Evolutionary conservation across 2,888 invertebrate genomes (phyloP).

Genomic region (Drosophila buzzatii): DNA sequence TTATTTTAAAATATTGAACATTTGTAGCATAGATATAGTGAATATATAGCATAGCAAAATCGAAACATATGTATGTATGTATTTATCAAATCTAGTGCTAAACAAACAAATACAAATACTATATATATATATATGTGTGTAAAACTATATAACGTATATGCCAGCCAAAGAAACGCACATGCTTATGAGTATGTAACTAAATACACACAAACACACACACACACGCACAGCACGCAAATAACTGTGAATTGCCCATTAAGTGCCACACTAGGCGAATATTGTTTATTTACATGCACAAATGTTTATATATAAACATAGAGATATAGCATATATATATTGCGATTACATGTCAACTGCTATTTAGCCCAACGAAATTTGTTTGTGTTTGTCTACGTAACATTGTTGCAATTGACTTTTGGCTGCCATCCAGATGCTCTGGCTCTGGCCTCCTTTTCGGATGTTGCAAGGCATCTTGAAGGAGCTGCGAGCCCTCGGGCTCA

Average conservation of each 20-base stretch:
- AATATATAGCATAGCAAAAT: constrained; percentile 23
- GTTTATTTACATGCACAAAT: constrained; percentile 26
- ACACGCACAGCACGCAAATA: constrained; percentile 5
- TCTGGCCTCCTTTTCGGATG: neutral
- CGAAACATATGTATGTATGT: constrained; percentile 22
- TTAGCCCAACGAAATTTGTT: constrained; percentile 2
- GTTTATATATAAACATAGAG: neutral
- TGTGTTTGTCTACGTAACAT: constrained; percentile 14
- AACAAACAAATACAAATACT: constrained; percentile 9
- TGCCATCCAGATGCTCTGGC: constrained; percentile 15
- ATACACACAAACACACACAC: neutral
- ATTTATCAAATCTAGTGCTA: constrained; percentile 14
- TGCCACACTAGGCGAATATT: constrained; percentile 22
- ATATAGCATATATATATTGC: neutral
- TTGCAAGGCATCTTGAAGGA: constrained; percentile 6
- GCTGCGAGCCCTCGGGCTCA: neutral
- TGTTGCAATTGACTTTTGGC: constrained; percentile 18
- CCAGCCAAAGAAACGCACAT: constrained; percentile 17
- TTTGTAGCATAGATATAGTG: constrained; percentile 52
- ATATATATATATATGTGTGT: neutral
- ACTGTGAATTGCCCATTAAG: constrained; percentile 26
- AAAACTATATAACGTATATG: neutral
- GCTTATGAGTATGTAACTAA: constrained; percentile 17
- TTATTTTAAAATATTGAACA: constrained; percentile 38
- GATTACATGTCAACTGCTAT: constrained; percentile 4